Percentiles rank a stretch among this genome's conserved stretches.
Evolutionary conservation across 2,113 vertebrate genomes (phyloP).

Genomic region (Pseudolaguvia tuberculata): DNA sequence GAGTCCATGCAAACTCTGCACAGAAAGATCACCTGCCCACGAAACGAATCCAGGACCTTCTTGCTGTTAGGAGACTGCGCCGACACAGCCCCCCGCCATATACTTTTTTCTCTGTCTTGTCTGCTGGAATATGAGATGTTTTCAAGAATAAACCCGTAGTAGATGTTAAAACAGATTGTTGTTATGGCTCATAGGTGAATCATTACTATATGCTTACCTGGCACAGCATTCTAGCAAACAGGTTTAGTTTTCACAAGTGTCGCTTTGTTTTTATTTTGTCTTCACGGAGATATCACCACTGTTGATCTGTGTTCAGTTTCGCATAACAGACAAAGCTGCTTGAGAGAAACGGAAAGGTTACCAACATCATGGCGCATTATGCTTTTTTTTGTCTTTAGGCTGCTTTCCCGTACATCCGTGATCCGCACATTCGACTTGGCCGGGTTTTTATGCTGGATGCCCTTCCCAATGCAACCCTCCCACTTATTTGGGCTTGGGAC

Average conservation of each 20-base stretch:
- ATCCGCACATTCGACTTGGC: too few species aligned
- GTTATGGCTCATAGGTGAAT: background rate
- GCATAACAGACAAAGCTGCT: constrained; percentile 54
- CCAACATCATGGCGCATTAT: constrained; percentile 36
- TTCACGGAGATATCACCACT: constrained; percentile 38
- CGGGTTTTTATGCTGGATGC: too few species aligned
- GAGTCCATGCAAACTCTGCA: too few species aligned
- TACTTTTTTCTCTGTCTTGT: too few species aligned
- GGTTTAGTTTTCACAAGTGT: background rate
- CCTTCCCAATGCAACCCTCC: too few species aligned
- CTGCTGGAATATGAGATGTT: constrained; percentile 16
- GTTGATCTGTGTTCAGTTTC: constrained; percentile 48
- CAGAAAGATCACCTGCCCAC: too few species aligned
- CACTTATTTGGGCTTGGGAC: too few species aligned
- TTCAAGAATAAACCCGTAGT: background rate
- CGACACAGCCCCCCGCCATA: too few species aligned
- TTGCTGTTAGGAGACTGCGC: too few species aligned
- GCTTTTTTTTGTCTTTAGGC: too few species aligned
- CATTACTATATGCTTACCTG: constrained; percentile 19
- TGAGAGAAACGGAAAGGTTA: constrained; percentile 48
- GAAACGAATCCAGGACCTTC: too few species aligned
- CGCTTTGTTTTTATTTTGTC: background rate
- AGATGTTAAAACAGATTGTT: background rate
- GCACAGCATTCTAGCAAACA: constrained; percentile 18
- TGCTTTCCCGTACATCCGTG: too few species aligned